Conservation (phyloP, 2,797 vertebrate genomes). For the Manis crassicaudata region DNA sequence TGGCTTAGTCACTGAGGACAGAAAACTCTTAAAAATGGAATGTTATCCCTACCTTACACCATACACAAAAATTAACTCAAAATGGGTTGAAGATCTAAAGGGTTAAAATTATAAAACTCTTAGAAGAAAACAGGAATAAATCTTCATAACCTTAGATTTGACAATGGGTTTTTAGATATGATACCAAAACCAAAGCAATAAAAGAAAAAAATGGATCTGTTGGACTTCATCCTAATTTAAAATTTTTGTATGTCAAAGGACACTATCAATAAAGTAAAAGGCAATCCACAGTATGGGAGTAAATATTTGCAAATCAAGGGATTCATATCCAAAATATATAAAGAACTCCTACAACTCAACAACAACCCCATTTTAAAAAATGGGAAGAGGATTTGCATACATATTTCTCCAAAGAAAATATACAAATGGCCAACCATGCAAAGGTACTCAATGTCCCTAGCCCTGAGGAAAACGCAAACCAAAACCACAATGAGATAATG, state of each 20-base stretch:
- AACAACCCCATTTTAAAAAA: not conserved
- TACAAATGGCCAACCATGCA: not conserved
- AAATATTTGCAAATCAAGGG: constrained; percentile 17
- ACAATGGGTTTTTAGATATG: not conserved
- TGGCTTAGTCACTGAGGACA: not conserved
- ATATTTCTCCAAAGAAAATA: not conserved
- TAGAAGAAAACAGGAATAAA: constrained; percentile 21
- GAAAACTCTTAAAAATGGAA: not conserved
- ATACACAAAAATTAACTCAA: not conserved
- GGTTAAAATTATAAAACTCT: not conserved
- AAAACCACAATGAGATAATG: not conserved
- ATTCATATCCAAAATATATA: not conserved
- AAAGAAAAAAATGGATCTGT: not conserved
- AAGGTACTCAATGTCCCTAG: not conserved
- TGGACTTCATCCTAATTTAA: not conserved
- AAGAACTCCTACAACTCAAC: not conserved
- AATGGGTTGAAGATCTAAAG: not conserved
- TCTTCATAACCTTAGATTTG: constrained; percentile 31
- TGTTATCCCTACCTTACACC: not conserved
- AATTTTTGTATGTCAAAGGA: not conserved
- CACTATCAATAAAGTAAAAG: not conserved
- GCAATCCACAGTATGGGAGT: not conserved
- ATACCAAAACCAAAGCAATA: constrained; percentile 27
- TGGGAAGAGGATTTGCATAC: not conserved
- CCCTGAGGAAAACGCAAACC: not conserved